Conservation (phyloP, 2,113 vertebrate genomes). For the Ciconia boyciana region DNA sequence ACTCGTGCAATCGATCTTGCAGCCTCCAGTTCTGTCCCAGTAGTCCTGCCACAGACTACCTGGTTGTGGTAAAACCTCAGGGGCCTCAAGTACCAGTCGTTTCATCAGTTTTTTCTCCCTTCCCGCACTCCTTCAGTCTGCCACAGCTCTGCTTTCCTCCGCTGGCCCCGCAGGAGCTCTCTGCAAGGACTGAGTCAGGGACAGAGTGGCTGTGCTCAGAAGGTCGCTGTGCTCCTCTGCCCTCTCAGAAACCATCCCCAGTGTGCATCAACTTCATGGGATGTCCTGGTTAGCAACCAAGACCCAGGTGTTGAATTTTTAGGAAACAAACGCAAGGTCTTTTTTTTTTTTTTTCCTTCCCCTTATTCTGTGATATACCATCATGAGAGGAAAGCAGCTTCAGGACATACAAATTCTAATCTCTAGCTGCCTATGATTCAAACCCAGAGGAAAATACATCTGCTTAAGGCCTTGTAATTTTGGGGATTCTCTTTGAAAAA, state of each 20-base stretch:
- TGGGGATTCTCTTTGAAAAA: background rate
- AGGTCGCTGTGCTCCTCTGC: background rate
- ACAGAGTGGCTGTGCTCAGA: background rate
- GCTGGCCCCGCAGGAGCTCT: fast-evolving
- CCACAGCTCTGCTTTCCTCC: background rate
- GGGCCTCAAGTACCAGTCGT: background rate
- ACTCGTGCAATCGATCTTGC: fast-evolving
- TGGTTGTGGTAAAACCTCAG: background rate
- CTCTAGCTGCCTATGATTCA: background rate
- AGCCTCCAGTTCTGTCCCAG: background rate
- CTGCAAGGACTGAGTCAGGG: fast-evolving
- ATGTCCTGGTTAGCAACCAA: background rate
- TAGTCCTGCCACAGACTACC: background rate
- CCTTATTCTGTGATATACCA: background rate
- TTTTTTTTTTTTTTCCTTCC: background rate
- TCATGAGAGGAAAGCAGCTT: background rate
- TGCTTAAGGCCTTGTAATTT: background rate
- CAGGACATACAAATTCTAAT: background rate
- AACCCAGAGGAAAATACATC: background rate
- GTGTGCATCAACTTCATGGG: background rate
- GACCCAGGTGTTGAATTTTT: background rate
- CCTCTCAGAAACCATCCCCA: background rate
- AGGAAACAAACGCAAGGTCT: background rate
- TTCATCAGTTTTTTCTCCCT: background rate
- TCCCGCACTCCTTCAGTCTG: background rate